These are phyloP conservation scores for Hydropotes inermis DNA, from an alignment of 2,113 vertebrate genomes.

Conservation along the genomic window DNA sequence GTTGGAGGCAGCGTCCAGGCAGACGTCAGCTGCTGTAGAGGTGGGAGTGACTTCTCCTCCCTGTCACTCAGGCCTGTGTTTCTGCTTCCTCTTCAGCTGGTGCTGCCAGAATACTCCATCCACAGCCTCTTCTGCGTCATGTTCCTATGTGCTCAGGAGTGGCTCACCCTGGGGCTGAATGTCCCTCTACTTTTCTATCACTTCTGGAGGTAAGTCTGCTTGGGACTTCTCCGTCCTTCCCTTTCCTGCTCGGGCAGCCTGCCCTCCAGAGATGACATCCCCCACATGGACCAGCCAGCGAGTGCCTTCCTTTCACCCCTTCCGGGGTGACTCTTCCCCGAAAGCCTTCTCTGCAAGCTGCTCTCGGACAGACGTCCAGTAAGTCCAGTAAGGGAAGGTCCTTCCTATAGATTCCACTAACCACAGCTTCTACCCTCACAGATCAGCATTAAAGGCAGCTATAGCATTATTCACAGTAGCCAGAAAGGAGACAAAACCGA, in stretches of 20 bases:
- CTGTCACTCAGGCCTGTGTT: not conserved
- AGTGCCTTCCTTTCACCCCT: not conserved
- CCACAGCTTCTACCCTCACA: not conserved
- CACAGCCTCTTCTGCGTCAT: conserved; percentile 98
- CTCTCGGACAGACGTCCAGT: not conserved
- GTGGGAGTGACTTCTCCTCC: not conserved
- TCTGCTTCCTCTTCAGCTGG: conserved; percentile 84
- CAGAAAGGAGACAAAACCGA: not conserved
- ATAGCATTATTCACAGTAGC: not conserved
- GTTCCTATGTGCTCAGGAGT: conserved; percentile 98
- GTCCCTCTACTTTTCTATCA: conserved; percentile 97
- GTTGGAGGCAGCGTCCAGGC: not conserved
- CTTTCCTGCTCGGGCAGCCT: not conserved
- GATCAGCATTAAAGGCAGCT: not conserved
- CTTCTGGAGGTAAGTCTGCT: conserved; percentile 92
- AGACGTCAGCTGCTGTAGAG: not conserved
- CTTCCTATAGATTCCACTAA: rapidly evolving
- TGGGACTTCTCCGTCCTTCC: not conserved
- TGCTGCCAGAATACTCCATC: conserved; percentile 97
- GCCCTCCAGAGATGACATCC: not conserved
- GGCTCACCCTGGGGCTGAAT: conserved; percentile 97
- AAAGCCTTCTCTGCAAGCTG: no score
- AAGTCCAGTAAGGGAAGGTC: not conserved
- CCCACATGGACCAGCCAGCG: not conserved
- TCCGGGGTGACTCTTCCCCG: no score